phyloP scores from a whole-genome alignment of 1,140 invertebrate species.

The Propsilocerus akamusi region DNA sequence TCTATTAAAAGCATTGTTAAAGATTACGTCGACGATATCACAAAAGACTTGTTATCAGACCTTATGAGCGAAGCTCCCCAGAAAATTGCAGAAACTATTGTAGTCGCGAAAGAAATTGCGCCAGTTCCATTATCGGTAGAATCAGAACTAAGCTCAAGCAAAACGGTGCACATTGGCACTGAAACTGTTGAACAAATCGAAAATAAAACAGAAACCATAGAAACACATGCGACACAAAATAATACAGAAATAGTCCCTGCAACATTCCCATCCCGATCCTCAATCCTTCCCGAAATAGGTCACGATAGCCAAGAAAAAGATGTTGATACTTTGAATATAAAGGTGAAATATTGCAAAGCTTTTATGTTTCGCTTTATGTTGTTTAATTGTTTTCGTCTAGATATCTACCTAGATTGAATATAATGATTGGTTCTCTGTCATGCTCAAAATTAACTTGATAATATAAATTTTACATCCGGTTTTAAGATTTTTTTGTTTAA shows the following conservation, averaged over 20 bases:
- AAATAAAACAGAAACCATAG: not conserved
- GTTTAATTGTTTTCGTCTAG: not conserved
- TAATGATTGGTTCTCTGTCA: too few species aligned
- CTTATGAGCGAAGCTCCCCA: not conserved
- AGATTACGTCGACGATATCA: not conserved
- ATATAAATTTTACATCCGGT: too few species aligned
- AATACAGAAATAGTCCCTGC: not conserved
- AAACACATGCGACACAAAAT: not conserved
- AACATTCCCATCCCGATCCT: not conserved
- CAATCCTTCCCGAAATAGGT: not conserved
- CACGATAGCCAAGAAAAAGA: not conserved
- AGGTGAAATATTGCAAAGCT: not conserved
- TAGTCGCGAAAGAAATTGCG: too few species aligned
- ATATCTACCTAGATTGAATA: too few species aligned
- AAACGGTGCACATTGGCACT: too few species aligned
- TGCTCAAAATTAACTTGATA: too few species aligned
- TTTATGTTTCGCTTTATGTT: not conserved
- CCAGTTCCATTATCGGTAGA: too few species aligned
- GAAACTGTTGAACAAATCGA: too few species aligned
- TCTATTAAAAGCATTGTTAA: not conserved
- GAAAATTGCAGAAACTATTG: not conserved
- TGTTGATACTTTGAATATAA: not conserved
- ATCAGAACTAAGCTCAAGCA: not conserved
- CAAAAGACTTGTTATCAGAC: not conserved
- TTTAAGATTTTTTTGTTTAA: too few species aligned